A percentile compares a stretch with the other conserved stretches of the same genome.
phyloP scores from a whole-genome alignment of 2,888 invertebrate species.

The Andrena bucephala region DNA sequence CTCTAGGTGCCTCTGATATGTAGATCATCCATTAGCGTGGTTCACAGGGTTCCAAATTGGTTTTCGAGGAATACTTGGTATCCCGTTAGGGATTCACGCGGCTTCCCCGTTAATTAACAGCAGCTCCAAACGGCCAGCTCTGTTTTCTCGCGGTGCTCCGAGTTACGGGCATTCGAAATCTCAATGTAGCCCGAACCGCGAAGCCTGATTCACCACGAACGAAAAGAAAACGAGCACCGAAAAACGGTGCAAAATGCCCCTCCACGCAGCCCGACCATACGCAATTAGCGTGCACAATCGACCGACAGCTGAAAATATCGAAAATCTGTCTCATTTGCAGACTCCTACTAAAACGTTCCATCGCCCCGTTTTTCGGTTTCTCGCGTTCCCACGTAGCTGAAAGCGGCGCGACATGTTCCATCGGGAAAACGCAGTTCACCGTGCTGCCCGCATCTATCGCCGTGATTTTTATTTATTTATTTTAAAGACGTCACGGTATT shows the following conservation, averaged over 20 bases:
- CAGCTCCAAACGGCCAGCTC: not conserved
- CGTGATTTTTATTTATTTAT: not conserved
- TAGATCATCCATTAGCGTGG: not conserved
- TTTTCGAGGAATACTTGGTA: not conserved
- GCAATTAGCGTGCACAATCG: not conserved
- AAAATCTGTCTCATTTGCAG: not conserved
- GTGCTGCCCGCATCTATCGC: not conserved
- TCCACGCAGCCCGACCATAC: not conserved
- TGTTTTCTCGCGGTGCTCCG: not conserved
- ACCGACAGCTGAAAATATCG: constrained; percentile 8
- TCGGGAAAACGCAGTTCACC: not conserved
- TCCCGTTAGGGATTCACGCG: constrained; percentile 9
- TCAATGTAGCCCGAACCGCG: too few species aligned
- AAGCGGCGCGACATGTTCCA: not conserved
- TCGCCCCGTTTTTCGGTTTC: not conserved
- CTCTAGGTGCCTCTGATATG: not conserved
- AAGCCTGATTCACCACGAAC: not conserved
- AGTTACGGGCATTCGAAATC: too few species aligned
- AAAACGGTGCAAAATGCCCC: not conserved
- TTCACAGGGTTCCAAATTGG: not conserved
- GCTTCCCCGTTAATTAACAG: constrained; percentile 2
- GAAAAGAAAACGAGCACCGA: not conserved
- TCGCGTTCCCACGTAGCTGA: not conserved
- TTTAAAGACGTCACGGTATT: constrained; percentile 18
- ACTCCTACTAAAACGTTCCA: not conserved